Evolutionary conservation across 1,140 invertebrate species (phyloP), one percentile per base, ranked within the genome.

Genomic region (Pygmarrhopalites habei): DNA sequence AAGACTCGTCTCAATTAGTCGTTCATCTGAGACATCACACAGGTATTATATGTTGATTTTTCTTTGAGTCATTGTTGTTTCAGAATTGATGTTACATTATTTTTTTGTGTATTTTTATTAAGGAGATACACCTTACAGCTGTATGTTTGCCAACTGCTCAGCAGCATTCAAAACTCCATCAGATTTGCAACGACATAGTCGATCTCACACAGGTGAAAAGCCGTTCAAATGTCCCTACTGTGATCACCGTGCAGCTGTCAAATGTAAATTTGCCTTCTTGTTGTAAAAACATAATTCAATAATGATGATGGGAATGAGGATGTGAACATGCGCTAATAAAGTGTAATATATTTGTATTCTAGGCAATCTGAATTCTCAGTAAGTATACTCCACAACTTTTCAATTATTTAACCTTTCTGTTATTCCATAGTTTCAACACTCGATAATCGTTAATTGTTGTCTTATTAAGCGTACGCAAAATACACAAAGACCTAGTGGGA

Each of bases 21-120:
- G 75, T 78, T 14, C 79, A 80, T 67, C 65, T 79, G 25, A 70
- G 77, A 23, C 75, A 73, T 19, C 79, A 80, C 67, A 80, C 79
- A 10, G 78, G 79, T 69, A 65, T n/a, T n/a, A n/a, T 32, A 17
- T 44, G 21, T 66, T 64, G n/a, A 12, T 1, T 62, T 41, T 53
- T 23, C 23, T 51, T 15, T 4, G 47, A 12, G 19, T 19, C 23
- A 25, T 47, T 5, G 23, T 59, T 49, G 23, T 59, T 59, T 47
- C 25, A 28, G 47, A 44, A 28, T 21, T 47, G 3, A 12, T 47
- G 5, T n/a, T 12, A 41, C n/a, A n/a, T n/a, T n/a, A 41, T 41
- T 41, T n/a, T n/a, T 41, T 41, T 41, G 39, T 12, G 10, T 10
- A 41, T 41, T n/a, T n/a, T 57, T 49, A 55, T 62, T 61, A 43